Evolutionary conservation across 2,888 invertebrate genomes (phyloP), one percentile per base, ranked within the genome.

Genomic region (Neoitamus cyanurus): DNA sequence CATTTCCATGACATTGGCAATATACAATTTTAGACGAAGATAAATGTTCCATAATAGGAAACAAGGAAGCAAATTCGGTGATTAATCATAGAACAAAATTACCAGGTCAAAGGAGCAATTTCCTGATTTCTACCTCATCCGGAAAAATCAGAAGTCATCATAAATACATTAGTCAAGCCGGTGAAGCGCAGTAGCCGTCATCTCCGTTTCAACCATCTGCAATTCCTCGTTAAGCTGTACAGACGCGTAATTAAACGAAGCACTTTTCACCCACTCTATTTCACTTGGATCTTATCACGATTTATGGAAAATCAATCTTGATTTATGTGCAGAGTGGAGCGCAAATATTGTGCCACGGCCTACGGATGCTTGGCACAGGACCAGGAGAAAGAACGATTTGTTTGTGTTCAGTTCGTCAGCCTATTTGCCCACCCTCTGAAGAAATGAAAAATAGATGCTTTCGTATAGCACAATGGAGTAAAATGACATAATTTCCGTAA

Each of bases 231-330:
- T 73, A 36, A 73, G 20, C 20, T 1, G n/a, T 15, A 34, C 7
- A 3, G 0, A 73, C 34, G 34, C 7, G 20, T 73, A 73, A 73
- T 73, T 73, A 73, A 36, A 13, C 34, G 36, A 34, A n/a, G 72
- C 72, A 73, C 73, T 73, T 73, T 73, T 73, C 73, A 7, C 15
- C 34, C 20, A 36, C 15, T 73, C n/a, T 73, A 15, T 13, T 25
- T 36, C 36, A 31, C 34, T 73, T 73, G 20, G 4, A 9, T 36
- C 20, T 73, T 73, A 73, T 36, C 15, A 37, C 37, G 36, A 73
- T 34, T 73, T 73, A 73, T 73, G 36, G 73, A 73, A 73, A 73
- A 73, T 73, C 72, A 36, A 73, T 73, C 36, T 13, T 73, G 36
- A 73, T 73, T 73, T 73, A 73, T 73, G 73, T 15, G 37, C 20